Evolutionary conservation across 2,888 invertebrate genomes (phyloP).

Genomic region (Furcula furcula): DNA sequence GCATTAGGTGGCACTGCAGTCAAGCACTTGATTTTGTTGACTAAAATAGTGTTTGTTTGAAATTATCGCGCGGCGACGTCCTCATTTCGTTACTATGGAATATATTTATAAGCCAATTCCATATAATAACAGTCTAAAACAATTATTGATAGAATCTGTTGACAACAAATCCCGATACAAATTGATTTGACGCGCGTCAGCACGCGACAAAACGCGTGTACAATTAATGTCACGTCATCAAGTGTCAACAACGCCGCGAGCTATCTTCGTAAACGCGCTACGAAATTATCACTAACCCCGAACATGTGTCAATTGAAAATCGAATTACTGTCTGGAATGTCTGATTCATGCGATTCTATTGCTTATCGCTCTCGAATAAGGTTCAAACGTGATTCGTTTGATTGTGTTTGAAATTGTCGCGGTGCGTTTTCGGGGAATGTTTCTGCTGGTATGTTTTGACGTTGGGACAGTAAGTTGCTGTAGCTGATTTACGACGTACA

Average conservation of each 20-base stretch:
- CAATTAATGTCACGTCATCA: background rate
- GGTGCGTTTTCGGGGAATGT: constrained; percentile 1
- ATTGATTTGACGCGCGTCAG: background rate
- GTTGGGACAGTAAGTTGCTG: background rate
- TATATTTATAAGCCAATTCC: no score
- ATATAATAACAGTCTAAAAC: no score
- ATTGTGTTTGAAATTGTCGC: background rate
- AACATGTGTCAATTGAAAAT: background rate
- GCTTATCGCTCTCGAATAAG: background rate
- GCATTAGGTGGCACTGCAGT: no score
- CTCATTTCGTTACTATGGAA: no score
- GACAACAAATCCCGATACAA: background rate
- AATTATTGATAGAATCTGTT: background rate
- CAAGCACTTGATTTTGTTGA: no score
- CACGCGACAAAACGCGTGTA: constrained; percentile 1
- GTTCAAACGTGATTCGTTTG: background rate
- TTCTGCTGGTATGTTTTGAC: background rate
- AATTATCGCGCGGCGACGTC: no score
- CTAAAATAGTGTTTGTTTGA: no score
- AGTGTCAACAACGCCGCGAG: background rate
- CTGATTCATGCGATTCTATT: background rate
- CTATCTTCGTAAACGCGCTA: background rate
- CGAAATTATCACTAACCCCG: background rate
- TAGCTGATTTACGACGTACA: background rate
- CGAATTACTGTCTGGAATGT: no score